These are phyloP conservation scores for Pomatorhinus ruficollis DNA, from an alignment of 2,113 vertebrate species.

Conservation along the genomic window DNA sequence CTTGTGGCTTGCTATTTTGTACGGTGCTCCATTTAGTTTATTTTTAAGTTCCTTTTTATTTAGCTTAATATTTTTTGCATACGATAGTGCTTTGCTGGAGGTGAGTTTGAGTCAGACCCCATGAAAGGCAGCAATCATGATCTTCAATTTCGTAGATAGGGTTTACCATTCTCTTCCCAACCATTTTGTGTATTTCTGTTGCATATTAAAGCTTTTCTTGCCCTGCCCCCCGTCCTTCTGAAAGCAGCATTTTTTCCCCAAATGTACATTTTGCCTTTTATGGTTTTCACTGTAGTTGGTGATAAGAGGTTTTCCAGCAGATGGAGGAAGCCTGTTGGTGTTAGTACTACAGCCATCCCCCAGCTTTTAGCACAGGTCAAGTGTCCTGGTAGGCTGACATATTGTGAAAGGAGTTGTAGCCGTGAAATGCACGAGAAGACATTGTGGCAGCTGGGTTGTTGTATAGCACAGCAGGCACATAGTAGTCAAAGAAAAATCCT, in stretches of 20 bases:
- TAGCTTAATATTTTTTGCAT: not conserved
- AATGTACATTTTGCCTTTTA: not conserved
- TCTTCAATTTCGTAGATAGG: not conserved
- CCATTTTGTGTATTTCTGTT: not conserved
- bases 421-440: not conserved
- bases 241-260: not conserved
- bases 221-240: not conserved
- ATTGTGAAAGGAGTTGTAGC: not conserved
- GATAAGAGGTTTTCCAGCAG: not conserved
- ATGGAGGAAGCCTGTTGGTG: not conserved
- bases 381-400: not conserved
- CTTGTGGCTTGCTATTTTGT: not conserved
- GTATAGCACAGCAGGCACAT: not conserved
- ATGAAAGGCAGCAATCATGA: not conserved
- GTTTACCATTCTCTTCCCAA: not conserved
- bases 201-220: not conserved
- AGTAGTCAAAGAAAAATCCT: not conserved
- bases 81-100: not conserved
- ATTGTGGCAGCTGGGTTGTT: fast-evolving
- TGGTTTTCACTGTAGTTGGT: not conserved
- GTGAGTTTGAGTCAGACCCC: not conserved
- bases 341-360: not conserved
- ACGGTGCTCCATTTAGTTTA: not conserved
- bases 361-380: not conserved
- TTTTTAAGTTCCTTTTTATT: not conserved